phyloP scores from a whole-genome alignment of 2,113 vertebrate genomes.

The Todiramphus saurophagus region DNA sequence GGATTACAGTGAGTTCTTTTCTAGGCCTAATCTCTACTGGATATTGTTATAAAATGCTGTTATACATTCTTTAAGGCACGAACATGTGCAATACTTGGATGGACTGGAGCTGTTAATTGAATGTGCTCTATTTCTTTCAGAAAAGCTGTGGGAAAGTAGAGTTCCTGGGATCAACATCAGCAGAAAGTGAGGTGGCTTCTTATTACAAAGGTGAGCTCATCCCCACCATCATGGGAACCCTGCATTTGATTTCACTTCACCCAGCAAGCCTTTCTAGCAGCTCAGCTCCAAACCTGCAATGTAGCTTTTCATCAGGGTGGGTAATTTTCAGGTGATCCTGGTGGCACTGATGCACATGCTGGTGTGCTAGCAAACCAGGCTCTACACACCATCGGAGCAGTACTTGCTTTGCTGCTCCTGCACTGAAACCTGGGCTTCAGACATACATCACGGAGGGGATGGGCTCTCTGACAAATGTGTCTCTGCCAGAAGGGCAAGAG shows the following conservation, averaged over 20 bases:
- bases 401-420: background rate
- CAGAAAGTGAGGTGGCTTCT: background rate
- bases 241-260: background rate
- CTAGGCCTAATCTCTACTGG: background rate
- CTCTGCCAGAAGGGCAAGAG: background rate
- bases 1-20: background rate
- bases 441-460: fast-evolving
- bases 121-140: background rate
- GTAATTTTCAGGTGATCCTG: background rate
- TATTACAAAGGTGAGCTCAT: background rate
- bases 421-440: background rate
- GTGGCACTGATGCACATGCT: fast-evolving
- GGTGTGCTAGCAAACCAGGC: background rate
- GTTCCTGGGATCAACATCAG: background rate
- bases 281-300: background rate
- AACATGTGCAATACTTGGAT: background rate
- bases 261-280: background rate
- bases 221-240: background rate
- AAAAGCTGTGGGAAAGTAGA: background rate
- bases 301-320: background rate
- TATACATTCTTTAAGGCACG: background rate
- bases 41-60: constrained; percentile 9
- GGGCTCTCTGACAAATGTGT: fast-evolving
- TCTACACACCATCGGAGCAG: background rate
- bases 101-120: background rate